Evolutionary conservation across 2,113 vertebrate species (phyloP), one percentile per base, ranked within the genome.

Genomic region (Apistogramma diplotaenia): DNA sequence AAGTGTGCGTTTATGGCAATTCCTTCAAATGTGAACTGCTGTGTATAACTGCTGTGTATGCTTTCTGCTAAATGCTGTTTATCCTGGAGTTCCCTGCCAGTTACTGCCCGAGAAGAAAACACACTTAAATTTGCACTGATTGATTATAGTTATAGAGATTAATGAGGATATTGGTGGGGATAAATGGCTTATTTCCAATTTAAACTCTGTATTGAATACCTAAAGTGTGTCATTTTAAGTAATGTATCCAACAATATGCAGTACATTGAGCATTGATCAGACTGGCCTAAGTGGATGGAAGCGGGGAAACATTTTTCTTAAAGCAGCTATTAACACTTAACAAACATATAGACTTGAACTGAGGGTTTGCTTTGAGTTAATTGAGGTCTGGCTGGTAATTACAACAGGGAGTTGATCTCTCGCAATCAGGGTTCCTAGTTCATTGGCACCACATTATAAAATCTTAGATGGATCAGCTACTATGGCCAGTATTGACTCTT

Each of bases 301-400:
- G 65, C 12, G 6, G 6, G 53, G 55, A 72, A 73, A 81, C 70
- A 75, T 73, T 86, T 86, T 71, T 78, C 60, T 85, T 79, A 31
- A 87, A 81, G 85, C 67, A 40, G 76, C 60, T 85, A 78, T 85
- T 84, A 88, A 86, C 71, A 81, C 62, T 74, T 86, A 62, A 85
- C 73, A 89, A 89, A 83, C 84, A 84, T 58, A 87, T 40, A 83
- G 85, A 83, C 71, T 65, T 85, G 57, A 88, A 67, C 73, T 35
- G 43, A 23, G n/a, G 73, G 61, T 85, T 92, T 88, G 23, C 60
- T 80, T 49, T 74, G 78, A 90, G 85, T 89, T 92, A 93, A 91
- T 92, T 91, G 89, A 92, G 83, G 89, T 91, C 84, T 82, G 78
- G 16, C 40, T 79, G 74, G 70, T 90, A 89, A 92, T 90, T 90